These are phyloP conservation scores for Aplocera efformata DNA, from an alignment of 2,888 invertebrate genomes.

Conservation along the genomic window DNA sequence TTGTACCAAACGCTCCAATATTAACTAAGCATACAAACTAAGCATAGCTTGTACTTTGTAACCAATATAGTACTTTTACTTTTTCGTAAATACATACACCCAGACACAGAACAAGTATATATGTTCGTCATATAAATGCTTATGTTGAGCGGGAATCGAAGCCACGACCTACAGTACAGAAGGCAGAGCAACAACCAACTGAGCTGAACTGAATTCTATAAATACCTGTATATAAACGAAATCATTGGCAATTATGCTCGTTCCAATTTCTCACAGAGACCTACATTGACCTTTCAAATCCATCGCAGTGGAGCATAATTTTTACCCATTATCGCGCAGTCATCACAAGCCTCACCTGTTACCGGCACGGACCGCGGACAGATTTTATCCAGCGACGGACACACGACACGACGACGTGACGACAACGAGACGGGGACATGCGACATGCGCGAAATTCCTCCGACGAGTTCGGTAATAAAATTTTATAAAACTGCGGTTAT, in stretches of 20 bases:
- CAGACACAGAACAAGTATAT: too few species aligned
- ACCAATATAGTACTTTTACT: too few species aligned
- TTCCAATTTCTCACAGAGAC: not conserved
- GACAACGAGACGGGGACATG: constrained; percentile 31
- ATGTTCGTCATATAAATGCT: too few species aligned
- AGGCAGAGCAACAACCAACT: too few species aligned
- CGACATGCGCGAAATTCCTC: constrained; percentile 49
- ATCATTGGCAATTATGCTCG: constrained; percentile 1
- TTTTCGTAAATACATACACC: too few species aligned
- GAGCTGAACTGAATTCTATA: too few species aligned
- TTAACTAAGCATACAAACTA: too few species aligned
- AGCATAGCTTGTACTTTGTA: too few species aligned
- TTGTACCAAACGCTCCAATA: too few species aligned
- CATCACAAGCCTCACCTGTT: constrained; percentile 18
- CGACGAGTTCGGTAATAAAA: constrained; percentile 53
- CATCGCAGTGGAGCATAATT: constrained; percentile 11
- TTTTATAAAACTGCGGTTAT: constrained; percentile 72
- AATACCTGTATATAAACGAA: too few species aligned
- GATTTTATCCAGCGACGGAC: constrained; percentile 20
- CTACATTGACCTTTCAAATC: constrained; percentile 14
- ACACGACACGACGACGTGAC: constrained; percentile 23
- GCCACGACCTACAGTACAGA: too few species aligned
- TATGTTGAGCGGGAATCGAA: too few species aligned
- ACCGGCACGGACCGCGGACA: constrained; percentile 15
- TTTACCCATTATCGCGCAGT: constrained; percentile 14